Evolutionary conservation across 2,113 vertebrate genomes (phyloP).

Genomic region (Anser brachyrhynchus): DNA sequence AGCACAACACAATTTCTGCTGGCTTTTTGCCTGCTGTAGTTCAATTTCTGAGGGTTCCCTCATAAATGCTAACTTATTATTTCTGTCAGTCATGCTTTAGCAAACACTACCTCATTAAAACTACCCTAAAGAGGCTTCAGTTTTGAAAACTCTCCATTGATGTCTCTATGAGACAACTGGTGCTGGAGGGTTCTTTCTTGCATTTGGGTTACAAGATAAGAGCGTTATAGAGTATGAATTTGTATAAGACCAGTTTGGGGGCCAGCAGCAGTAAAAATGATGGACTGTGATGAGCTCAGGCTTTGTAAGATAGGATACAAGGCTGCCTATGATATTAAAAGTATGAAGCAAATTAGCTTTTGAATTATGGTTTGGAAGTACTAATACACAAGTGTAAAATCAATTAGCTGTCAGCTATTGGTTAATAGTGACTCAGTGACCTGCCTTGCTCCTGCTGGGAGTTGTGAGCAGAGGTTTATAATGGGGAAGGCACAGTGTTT

Average conservation of each 20-base stretch:
- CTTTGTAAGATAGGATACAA: not conserved
- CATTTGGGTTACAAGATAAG: not conserved
- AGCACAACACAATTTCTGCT: constrained; percentile 74
- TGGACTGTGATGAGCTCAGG: not conserved
- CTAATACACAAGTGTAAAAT: constrained; percentile 1
- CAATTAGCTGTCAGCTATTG: constrained; percentile 36
- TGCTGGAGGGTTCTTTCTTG: not conserved
- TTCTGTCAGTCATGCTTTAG: constrained; percentile 82
- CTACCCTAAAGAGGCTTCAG: constrained; percentile 24
- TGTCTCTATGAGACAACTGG: not conserved
- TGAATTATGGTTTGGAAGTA: not conserved
- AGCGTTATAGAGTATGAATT: not conserved
- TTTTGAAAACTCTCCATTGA: constrained; percentile 27
- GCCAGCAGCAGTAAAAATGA: not conserved
- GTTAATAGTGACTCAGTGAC: not conserved
- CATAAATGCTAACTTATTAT: constrained; percentile 77
- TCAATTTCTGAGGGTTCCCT: constrained; percentile 73
- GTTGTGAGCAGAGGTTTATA: not conserved
- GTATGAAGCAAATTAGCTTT: constrained; percentile 57
- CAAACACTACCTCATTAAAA: constrained; percentile 80
- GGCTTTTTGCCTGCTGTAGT: constrained; percentile 80
- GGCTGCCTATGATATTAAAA: constrained; percentile 27
- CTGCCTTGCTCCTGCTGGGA: not conserved
- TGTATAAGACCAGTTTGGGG: not conserved
- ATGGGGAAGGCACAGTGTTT: not conserved